Base-by-base conservation (phyloP, 2,113 vertebrate genomes). In the Artemisiospiza belli region DNA sequence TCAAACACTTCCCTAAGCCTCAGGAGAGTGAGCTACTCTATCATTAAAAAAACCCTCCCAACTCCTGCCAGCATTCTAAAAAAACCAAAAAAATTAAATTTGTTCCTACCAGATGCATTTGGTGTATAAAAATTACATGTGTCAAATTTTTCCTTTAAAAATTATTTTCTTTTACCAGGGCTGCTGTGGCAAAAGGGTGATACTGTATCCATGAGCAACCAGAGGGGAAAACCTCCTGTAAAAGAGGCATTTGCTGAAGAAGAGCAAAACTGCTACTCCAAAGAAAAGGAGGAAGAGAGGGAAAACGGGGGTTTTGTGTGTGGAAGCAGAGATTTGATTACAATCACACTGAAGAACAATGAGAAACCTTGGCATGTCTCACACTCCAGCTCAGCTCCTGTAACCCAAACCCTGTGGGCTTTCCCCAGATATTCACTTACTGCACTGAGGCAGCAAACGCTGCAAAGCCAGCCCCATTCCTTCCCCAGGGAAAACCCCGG, bases 331-430 rank as follows among this genome's bases (percentile, higher is more conserved):
- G 43, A 47, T 57, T 86, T 79, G 15, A 59, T 67, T 52, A 47
- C 0, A 0, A 25, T 61, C 73, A 28, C 6, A 59, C 0, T 63
- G 59, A 77, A 66, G 28, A 41, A 67, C 0, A 4, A 58, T 22
- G 28, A 69, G 70, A 86, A 94, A 67, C 27, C 14, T 39, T 2
- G 1, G 58, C 23, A 31, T 49, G 20, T 52, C 57, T 44, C 10
- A 49, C 75, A 73, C 16, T 46, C 12, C 0, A 0, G 2, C 59
- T 52, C 10, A 70, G 83, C 18, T 89, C 64, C 17, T n/a, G 11
- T n/a, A 75, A 74, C 23, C 39, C 47, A 43, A 87, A 93, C 52
- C 27, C 27, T 7, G 20, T 0, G 51, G 64, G 55, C 28, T 51
- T 75, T 6, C 62, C 62, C 61, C 82, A 92, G 9, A 47, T 4